Evolutionary conservation across 1,140 invertebrate genomes (phyloP).

Genomic region (Atta texana): DNA sequence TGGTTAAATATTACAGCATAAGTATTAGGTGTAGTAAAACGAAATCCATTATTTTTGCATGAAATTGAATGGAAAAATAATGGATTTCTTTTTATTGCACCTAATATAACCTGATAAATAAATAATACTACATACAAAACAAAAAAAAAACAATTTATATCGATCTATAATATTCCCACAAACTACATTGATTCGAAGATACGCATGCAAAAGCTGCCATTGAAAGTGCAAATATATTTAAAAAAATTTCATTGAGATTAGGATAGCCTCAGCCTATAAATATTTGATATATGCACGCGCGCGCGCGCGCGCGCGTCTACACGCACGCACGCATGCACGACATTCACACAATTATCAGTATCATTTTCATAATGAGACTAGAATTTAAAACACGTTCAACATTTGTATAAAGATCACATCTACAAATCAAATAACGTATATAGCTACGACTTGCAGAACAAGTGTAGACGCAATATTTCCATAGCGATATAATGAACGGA

Average conservation of each 20-base stretch:
- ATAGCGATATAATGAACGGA: slow-evolving; percentile 65
- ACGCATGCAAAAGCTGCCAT: slow-evolving; percentile 57
- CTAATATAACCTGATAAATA: background rate
- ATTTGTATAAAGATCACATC: slow-evolving; percentile 79
- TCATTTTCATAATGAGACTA: background rate
- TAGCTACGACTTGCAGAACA: slow-evolving; percentile 79
- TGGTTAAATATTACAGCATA: background rate
- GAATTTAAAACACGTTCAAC: slow-evolving; percentile 64
- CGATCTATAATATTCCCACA: slow-evolving; percentile 23
- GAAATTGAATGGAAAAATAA: too few species aligned
- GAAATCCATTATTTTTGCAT: too few species aligned
- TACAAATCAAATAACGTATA: slow-evolving; percentile 81
- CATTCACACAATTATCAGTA: background rate
- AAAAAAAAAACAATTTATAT: slow-evolving; percentile 21
- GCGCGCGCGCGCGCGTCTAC: too few species aligned
- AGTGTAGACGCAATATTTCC: slow-evolving; percentile 78
- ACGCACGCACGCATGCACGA: background rate
- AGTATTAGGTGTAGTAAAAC: background rate
- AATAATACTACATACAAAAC: slow-evolving; percentile 20
- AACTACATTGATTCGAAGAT: slow-evolving; percentile 45
- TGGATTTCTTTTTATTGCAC: too few species aligned
- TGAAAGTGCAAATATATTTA: slow-evolving; percentile 42
- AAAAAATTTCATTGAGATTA: slow-evolving; percentile 30
- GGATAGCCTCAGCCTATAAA: background rate
- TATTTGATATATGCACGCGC: background rate